These are phyloP conservation scores for Lasioglossum oenotherae DNA, from an alignment of 2,888 invertebrate genomes.

Conservation along the genomic window DNA sequence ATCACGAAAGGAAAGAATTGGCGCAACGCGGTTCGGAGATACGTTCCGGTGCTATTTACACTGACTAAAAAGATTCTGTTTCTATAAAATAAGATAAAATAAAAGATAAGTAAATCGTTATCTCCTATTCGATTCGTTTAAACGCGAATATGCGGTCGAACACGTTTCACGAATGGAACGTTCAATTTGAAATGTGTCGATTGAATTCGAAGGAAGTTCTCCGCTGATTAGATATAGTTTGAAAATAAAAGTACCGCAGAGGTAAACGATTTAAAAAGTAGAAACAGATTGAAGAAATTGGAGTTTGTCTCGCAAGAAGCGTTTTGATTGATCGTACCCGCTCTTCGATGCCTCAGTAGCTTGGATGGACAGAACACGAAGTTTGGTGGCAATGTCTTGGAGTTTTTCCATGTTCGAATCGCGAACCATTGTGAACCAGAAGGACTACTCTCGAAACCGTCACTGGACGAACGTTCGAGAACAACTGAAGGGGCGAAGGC, in stretches of 20 bases:
- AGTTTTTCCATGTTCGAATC: slow-evolving; percentile 81
- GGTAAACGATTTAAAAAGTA: background rate
- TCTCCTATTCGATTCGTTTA: background rate
- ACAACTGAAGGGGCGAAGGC: slow-evolving; percentile 67
- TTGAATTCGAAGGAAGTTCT: background rate
- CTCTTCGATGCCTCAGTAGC: slow-evolving; percentile 89
- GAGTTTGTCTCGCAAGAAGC: background rate
- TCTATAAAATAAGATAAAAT: too few relatives aligned
- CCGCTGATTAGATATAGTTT: background rate
- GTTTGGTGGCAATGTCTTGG: slow-evolving; percentile 87
- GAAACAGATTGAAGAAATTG: background rate
- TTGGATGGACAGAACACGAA: slow-evolving; percentile 87
- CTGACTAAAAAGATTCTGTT: background rate
- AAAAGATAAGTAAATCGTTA: background rate
- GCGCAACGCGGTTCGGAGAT: background rate
- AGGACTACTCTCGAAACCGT: slow-evolving; percentile 4
- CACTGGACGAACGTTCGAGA: slow-evolving; percentile 68
- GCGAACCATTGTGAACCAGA: slow-evolving; percentile 71
- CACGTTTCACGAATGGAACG: background rate
- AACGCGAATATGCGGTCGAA: background rate
- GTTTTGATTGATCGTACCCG: slow-evolving; percentile 84
- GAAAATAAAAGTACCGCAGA: background rate
- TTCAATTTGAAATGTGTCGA: background rate
- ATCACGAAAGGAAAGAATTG: background rate
- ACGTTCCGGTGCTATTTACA: background rate